Percentiles rank a stretch among this genome's conserved stretches.
phyloP scores from a whole-genome alignment of 2,113 vertebrate species.

The Sander lucioperca region DNA sequence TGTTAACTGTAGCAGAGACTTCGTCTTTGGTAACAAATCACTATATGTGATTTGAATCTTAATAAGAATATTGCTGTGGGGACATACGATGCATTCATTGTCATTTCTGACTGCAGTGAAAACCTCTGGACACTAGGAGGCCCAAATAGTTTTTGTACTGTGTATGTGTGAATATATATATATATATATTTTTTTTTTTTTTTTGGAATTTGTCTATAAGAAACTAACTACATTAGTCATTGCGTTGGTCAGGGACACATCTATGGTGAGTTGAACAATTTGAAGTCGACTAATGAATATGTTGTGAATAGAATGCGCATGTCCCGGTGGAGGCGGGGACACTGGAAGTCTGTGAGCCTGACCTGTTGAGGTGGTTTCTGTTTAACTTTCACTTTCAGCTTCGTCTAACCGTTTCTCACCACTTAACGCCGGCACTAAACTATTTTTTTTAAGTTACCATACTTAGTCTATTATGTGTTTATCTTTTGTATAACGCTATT shows the following conservation, averaged over 20 bases:
- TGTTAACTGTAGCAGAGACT: not conserved
- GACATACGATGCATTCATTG: not conserved
- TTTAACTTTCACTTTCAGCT: constrained; percentile 14
- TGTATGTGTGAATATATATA: too few relatives aligned
- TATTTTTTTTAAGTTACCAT: not conserved
- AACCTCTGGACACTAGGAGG: not conserved
- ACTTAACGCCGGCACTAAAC: rapidly evolving
- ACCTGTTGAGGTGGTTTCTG: too few relatives aligned
- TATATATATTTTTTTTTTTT: too few relatives aligned
- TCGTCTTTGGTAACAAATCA: not conserved
- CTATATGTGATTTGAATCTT: not conserved
- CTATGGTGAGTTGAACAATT: not conserved
- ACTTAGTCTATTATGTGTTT: not conserved
- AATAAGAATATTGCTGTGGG: not conserved
- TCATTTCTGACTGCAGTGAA: not conserved
- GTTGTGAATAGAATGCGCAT: not conserved
- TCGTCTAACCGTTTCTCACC: too few relatives aligned
- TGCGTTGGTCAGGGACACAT: not conserved
- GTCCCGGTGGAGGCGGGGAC: constrained; percentile 3
- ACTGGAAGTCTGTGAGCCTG: not conserved
- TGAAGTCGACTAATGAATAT: not conserved
- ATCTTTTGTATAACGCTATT: rapidly evolving
- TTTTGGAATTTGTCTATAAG: not conserved
- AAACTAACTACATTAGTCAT: not conserved
- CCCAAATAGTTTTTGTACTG: too few relatives aligned